Base-by-base conservation (phyloP, 2,888 invertebrate species). In the Prosapia bicincta region DNA sequence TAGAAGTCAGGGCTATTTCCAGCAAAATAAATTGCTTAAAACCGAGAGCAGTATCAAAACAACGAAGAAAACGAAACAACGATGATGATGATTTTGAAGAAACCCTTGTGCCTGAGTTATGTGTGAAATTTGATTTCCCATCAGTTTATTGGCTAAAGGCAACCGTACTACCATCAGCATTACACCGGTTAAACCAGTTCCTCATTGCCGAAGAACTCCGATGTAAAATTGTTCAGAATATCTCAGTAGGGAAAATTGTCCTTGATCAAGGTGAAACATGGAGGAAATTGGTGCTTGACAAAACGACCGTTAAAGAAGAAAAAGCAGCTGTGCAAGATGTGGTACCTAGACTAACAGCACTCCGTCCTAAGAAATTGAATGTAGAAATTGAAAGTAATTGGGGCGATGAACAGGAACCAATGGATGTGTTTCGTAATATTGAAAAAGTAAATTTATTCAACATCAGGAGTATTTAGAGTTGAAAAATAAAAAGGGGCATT, bases 111-210 rank as follows among this genome's bases (percentile, higher is more conserved):
- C n/a, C n/a, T n/a, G n/a, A n/a, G n/a, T n/a, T n/a, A n/a, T 95
- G 96, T 83, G 88, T 90, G 26, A 90, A 88, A 82, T 90, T 91
- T 78, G 86, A 88, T 0, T 93, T 90, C 82, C 93, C 94, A 0
- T 89, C 91, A 23, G 86, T 91, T 13, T 86, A 97, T 77, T 98
- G 97, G 95, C 87, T 93, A 25, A 96, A 98, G 85, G 92, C 94
- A 0, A 89, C 91, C 0, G 88, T 93, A 73, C n/a, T n/a, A n/a
- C n/a, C n/a, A n/a, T n/a, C n/a, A n/a, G n/a, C n/a, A n/a, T n/a
- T n/a, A n/a, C n/a, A 96, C 83, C 90, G 98, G 83, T 86, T 91
- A 70, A 86, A 88, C 69, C 90, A 90, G 83, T 84, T 96, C 24
- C 85, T 95, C 13, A 84, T 91, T 65, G 92, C 94, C 0, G 91